Percentiles rank a stretch among this genome's conserved stretches.
Conservation (phyloP, 2,113 vertebrate genomes). For the Tragulus kanchil region DNA sequence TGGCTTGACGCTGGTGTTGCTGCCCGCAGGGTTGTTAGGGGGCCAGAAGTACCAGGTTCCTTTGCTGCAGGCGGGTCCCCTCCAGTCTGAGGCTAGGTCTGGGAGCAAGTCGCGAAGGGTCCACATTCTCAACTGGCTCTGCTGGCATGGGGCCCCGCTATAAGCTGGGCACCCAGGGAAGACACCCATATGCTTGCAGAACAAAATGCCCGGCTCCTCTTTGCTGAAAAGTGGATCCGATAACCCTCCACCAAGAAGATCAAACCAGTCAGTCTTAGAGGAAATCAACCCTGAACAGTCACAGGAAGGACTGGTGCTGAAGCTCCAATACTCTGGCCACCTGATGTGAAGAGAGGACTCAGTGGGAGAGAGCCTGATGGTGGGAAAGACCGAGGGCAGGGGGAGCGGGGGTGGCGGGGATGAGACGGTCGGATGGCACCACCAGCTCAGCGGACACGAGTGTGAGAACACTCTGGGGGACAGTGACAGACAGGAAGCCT, state of each 20-base stretch:
- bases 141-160: neutral
- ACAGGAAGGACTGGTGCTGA: neutral
- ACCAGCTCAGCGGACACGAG: neutral
- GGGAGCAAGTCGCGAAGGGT: neutral
- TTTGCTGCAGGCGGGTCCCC: neutral
- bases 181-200: rapidly evolving
- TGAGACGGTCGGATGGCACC: neutral
- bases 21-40: rapidly evolving
- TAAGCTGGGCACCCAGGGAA: neutral
- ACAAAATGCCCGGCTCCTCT: neutral
- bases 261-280: neutral
- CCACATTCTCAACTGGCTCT: neutral
- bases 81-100: neutral
- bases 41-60: neutral
- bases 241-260: neutral
- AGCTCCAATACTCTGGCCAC: neutral
- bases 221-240: neutral
- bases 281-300: neutral
- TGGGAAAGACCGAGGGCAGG: neutral
- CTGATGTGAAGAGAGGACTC: neutral
- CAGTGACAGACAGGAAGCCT: neutral
- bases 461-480: neutral
- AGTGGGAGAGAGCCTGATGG: neutral
- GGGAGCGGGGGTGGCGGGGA: neutral
- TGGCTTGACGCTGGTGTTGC: neutral